phyloP scores from a whole-genome alignment of 1,140 invertebrate genomes.

The Magallana gigas region DNA sequence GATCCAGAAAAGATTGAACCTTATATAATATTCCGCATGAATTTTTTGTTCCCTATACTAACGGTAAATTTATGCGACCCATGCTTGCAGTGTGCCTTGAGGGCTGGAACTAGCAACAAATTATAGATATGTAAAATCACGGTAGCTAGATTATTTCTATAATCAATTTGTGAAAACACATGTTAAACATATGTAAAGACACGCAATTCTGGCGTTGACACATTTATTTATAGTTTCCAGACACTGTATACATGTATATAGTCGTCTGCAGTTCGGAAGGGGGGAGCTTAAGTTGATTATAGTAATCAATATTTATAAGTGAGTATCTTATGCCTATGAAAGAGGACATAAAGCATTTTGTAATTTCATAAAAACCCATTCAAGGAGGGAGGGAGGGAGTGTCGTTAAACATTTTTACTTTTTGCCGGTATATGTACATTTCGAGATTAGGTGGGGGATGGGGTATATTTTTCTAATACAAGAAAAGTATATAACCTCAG shows the following conservation, averaged over 20 bases:
- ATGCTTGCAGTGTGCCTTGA: neutral
- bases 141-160: neutral
- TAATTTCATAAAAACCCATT: no score
- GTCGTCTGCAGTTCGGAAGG: no score
- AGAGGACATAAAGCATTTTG: no score
- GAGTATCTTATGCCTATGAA: no score
- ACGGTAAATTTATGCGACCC: neutral
- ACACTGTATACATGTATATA: neutral
- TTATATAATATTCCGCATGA: constrained; percentile 1
- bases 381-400: no score
- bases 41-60: neutral
- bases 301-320: no score
- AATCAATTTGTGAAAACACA: constrained; percentile 3
- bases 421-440: no score
- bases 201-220: neutral
- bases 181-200: constrained; percentile 1
- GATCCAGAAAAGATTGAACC: neutral
- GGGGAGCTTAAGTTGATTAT: no score
- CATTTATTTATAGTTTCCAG: constrained; percentile 8
- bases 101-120: neutral
- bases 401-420: no score
- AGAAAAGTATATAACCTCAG: no score
- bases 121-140: neutral
- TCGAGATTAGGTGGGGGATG: no score
- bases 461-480: no score